These are phyloP conservation scores for Phyllostomus hastatus DNA, from an alignment of 2,113 vertebrate genomes.

Conservation along the genomic window DNA sequence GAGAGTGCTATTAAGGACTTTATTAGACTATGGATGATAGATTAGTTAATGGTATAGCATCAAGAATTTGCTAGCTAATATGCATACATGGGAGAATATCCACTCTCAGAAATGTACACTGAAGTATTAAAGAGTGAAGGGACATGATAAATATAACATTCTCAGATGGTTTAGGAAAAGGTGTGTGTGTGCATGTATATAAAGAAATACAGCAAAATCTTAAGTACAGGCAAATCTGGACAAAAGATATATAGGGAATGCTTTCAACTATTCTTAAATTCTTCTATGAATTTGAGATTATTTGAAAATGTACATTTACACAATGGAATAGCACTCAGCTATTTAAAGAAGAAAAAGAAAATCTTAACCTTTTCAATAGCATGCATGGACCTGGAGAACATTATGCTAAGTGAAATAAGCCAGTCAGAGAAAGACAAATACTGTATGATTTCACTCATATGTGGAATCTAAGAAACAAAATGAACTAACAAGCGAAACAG, in stretches of 20 bases:
- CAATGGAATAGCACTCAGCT: no score
- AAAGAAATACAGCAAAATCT: background rate
- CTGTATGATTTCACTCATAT: no score
- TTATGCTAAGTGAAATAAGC: no score
- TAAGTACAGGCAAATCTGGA: background rate
- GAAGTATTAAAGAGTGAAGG: background rate
- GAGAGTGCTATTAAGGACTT: background rate
- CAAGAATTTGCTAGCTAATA: background rate
- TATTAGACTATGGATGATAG: background rate
- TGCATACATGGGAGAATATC: background rate
- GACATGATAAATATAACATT: background rate
- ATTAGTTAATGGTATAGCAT: background rate
- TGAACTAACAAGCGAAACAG: no score
- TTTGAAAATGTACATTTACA: background rate
- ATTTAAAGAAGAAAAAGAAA: no score
- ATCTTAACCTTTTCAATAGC: no score
- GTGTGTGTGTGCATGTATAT: background rate
- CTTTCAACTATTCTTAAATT: background rate
- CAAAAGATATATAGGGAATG: background rate
- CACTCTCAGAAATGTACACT: background rate
- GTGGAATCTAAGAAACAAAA: no score
- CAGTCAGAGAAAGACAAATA: no score
- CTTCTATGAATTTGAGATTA: background rate
- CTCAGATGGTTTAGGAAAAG: background rate
- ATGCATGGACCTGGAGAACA: no score